A percentile compares a stretch with the other conserved stretches of the same genome.
phyloP scores from a whole-genome alignment of 1,140 invertebrate genomes.

The Drosophila miranda region DNA sequence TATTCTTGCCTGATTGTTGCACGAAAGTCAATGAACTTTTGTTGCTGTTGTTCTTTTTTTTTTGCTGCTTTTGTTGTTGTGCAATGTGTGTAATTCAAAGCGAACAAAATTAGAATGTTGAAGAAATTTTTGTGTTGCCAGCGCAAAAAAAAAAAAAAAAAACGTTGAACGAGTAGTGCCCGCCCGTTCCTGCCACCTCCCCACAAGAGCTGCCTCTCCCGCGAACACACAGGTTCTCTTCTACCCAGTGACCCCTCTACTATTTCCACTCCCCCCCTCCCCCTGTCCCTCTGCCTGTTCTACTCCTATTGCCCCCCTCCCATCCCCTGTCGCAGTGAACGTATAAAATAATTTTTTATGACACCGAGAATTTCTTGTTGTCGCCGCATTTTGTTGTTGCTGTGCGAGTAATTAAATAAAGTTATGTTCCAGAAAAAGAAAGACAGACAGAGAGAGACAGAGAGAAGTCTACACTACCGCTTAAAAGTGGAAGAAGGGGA shows the following conservation, averaged over 20 bases:
- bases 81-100: constrained; percentile 72
- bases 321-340: constrained; percentile 15
- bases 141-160: constrained; percentile 26
- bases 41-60: not conserved
- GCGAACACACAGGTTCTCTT: not conserved
- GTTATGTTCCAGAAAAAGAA: constrained; percentile 55
- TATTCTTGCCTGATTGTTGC: constrained; percentile 36
- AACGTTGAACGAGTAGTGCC: constrained; percentile 20
- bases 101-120: constrained; percentile 71
- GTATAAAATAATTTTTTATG: constrained; percentile 72
- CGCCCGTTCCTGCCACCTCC: constrained; percentile 11
- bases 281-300: not conserved
- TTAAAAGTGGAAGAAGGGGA: too few relatives aligned
- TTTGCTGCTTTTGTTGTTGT: constrained; percentile 38
- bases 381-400: constrained; percentile 57
- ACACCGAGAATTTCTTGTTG: constrained; percentile 66
- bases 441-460: constrained; percentile 6
- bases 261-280: not conserved
- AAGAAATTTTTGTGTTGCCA: constrained; percentile 45
- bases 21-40: constrained; percentile 62
- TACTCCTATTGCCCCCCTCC: not conserved
- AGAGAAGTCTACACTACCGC: not conserved
- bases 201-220: not conserved
- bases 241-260: too few relatives aligned
- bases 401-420: constrained; percentile 69